phyloP scores from a whole-genome alignment of 2,888 invertebrate genomes.

The Phyllotreta cruciferae region DNA sequence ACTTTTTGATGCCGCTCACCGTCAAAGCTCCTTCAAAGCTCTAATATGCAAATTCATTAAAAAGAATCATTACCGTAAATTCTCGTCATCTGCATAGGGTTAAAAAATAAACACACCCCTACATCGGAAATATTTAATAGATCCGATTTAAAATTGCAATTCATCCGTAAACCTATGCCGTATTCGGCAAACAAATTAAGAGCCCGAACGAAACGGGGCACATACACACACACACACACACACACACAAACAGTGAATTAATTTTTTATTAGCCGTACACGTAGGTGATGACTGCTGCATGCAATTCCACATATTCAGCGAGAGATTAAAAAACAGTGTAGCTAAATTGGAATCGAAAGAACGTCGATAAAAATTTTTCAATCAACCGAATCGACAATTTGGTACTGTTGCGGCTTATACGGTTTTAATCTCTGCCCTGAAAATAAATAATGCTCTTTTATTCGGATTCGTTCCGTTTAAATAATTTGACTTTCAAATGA shows the following conservation, averaged over 20 bases:
- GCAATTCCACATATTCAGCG: conserved; percentile 13
- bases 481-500: conserved; percentile 46
- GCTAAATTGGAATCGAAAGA: conserved; percentile 12
- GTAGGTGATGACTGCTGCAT: conserved; percentile 20
- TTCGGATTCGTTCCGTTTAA: conserved; percentile 38
- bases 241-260: conserved; percentile 5
- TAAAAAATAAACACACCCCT: conserved; percentile 41
- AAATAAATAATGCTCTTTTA: conserved; percentile 41
- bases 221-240: conserved; percentile 1
- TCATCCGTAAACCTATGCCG: not conserved
- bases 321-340: conserved; percentile 21
- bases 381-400: conserved; percentile 22
- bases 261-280: conserved; percentile 19
- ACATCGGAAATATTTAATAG: conserved; percentile 48
- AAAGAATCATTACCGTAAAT: too few species aligned
- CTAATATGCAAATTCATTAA: too few species aligned
- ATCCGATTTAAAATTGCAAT: conserved; percentile 6
- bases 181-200: conserved; percentile 14
- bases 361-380: conserved; percentile 19
- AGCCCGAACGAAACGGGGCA: conserved; percentile 6
- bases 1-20: conserved; percentile 11
- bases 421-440: conserved; percentile 33
- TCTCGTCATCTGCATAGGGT: too few species aligned
- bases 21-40: conserved; percentile 12
- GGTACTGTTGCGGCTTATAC: conserved; percentile 12